A percentile compares a stretch with the other conserved stretches of the same genome.
These are phyloP conservation scores for Amblyornis subalaris DNA, from an alignment of 2,113 vertebrate species.

Conservation along the genomic window DNA sequence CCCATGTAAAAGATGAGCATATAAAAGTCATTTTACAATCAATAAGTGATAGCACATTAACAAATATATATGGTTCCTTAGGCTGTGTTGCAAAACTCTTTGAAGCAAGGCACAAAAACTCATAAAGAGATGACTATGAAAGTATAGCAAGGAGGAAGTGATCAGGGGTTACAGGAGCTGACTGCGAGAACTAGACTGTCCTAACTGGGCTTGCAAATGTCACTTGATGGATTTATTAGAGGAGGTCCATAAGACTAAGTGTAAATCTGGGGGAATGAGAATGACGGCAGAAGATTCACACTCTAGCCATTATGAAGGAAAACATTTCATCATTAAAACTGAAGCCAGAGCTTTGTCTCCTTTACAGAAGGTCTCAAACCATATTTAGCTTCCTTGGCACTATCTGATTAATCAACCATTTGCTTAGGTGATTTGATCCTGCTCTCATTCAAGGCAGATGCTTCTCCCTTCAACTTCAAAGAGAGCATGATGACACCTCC, in stretches of 20 bases:
- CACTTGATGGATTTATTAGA: not conserved
- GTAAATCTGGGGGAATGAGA: not conserved
- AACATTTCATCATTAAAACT: not conserved
- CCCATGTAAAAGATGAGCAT: not conserved
- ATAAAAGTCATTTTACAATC: not conserved
- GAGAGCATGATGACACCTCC: conserved; percentile 4
- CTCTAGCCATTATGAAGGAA: not conserved
- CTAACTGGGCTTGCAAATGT: not conserved
- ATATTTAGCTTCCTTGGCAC: not conserved
- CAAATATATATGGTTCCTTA: not conserved
- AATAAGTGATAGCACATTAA: not conserved
- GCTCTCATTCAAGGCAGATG: conserved; percentile 37
- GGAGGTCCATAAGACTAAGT: not conserved
- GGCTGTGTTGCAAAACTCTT: not conserved
- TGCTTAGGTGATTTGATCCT: conserved; percentile 20
- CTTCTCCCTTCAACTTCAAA: conserved; percentile 17
- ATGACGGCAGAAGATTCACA: not conserved
- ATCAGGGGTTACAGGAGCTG: not conserved
- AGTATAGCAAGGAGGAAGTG: not conserved
- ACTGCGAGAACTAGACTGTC: rapidly evolving
- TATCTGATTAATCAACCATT: conserved; percentile 2
- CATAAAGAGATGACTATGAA: not conserved
- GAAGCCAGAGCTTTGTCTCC: not conserved
- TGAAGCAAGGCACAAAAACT: not conserved
- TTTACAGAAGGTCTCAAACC: not conserved